Percentiles rank a stretch among this genome's conserved stretches.
phyloP scores from a whole-genome alignment of 2,113 vertebrate genomes.

The Ceyx cyanopectus region DNA sequence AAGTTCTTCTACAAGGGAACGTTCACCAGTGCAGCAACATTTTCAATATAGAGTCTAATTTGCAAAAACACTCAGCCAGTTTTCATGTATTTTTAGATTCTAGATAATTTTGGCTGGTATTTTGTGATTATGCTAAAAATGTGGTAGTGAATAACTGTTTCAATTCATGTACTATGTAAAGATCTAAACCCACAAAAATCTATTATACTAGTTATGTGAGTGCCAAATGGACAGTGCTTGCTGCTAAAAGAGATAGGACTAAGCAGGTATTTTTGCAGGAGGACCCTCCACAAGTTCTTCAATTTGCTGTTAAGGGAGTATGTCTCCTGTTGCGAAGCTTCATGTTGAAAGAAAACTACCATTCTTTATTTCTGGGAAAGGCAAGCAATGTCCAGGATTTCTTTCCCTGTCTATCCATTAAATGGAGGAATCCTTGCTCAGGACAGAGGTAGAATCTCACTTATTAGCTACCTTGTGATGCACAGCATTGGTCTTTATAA shows the following conservation, averaged over 20 bases:
- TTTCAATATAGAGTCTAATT: not conserved
- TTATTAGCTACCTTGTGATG: not conserved
- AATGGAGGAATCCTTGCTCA: not conserved
- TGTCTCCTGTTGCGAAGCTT: constrained; percentile 8
- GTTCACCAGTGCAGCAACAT: not conserved
- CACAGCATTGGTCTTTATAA: not conserved
- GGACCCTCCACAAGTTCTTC: not conserved
- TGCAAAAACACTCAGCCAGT: constrained; percentile 13
- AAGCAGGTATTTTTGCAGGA: constrained; percentile 12
- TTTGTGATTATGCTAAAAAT: constrained; percentile 46
- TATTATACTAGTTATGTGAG: not conserved
- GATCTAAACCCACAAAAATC: constrained; percentile 24
- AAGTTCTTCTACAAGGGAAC: not conserved
- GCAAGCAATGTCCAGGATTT: not conserved
- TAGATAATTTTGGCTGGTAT: constrained; percentile 40
- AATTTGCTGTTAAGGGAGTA: not conserved
- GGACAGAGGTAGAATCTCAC: constrained; percentile 3
- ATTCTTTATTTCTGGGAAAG: constrained; percentile 12
- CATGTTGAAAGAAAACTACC: constrained; percentile 19
- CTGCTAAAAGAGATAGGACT: not conserved
- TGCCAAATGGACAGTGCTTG: not conserved
- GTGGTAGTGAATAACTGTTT: constrained; percentile 26
- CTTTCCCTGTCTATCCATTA: not conserved
- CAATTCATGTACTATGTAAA: not conserved
- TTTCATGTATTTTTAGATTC: constrained; percentile 48